A percentile compares a stretch with the other conserved stretches of the same genome.
Evolutionary conservation across 2,113 vertebrate species (phyloP).

Genomic region (Chaetops frenatus): DNA sequence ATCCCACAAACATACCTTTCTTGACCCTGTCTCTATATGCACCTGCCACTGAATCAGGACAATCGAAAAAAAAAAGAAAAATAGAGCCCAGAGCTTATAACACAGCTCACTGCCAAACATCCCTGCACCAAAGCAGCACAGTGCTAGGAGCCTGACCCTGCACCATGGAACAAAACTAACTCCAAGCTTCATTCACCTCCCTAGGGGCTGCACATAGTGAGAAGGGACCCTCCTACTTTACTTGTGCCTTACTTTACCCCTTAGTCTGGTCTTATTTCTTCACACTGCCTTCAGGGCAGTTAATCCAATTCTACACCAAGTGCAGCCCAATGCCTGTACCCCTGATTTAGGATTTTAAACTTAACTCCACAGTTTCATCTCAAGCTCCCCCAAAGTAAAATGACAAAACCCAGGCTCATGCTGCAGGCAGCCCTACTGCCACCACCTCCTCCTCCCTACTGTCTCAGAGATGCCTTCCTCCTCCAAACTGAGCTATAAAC

Average conservation of each 20-base stretch:
- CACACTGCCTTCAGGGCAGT: neutral
- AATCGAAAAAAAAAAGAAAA: neutral
- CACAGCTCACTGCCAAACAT: accelerated
- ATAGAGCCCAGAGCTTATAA: neutral
- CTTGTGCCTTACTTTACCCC: neutral
- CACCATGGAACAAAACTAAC: neutral
- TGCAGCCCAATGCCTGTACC: neutral
- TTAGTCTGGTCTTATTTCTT: neutral
- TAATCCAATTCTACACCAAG: neutral
- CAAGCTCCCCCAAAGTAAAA: neutral
- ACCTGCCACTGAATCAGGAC: neutral
- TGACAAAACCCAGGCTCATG: neutral
- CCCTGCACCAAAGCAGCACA: neutral
- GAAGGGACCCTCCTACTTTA: neutral
- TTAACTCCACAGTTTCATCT: neutral
- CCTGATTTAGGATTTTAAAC: neutral
- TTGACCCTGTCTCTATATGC: neutral
- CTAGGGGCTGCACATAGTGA: accelerated
- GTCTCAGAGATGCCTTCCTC: neutral
- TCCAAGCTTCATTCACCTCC: neutral
- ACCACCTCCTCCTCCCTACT: accelerated
- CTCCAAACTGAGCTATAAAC: neutral
- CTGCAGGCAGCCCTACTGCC: neutral
- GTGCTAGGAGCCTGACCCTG: neutral
- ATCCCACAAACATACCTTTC: neutral